Evolutionary conservation across 2,888 invertebrate species (phyloP).

Genomic region (Ectemnius continuus): DNA sequence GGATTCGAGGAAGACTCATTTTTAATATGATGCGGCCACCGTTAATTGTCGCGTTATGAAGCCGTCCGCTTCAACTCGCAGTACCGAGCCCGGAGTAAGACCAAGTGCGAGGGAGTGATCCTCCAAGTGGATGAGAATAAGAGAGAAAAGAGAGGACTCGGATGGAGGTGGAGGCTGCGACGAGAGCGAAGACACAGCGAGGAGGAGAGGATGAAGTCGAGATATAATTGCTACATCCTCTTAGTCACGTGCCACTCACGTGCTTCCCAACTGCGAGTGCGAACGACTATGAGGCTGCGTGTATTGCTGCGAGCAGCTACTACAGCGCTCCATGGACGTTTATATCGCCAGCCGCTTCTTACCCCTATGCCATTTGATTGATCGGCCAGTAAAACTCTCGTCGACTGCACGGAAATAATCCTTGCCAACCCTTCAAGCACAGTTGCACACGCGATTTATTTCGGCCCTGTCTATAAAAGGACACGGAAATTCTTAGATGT

Average conservation of each 20-base stretch:
- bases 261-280: slow-evolving; percentile 69
- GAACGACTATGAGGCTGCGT: slow-evolving; percentile 47
- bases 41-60: slow-evolving; percentile 70
- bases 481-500: background rate
- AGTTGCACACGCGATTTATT: background rate
- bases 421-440: slow-evolving; percentile 7
- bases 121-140: background rate
- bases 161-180: slow-evolving; percentile 20
- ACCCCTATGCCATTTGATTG: slow-evolving; percentile 45
- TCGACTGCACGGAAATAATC: slow-evolving; percentile 31
- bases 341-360: slow-evolving; percentile 49
- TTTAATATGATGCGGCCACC: slow-evolving; percentile 71
- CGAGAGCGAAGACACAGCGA: slow-evolving; percentile 43
- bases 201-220: slow-evolving; percentile 64
- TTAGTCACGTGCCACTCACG: slow-evolving; percentile 74
- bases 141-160: slow-evolving; percentile 27
- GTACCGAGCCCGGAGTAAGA: background rate
- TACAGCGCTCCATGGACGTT: slow-evolving; percentile 49
- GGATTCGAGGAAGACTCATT: slow-evolving; percentile 73
- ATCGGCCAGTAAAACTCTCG: slow-evolving; percentile 48
- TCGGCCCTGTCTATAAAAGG: too few species aligned
- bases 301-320: slow-evolving; percentile 40
- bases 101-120: too few species aligned
- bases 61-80: slow-evolving; percentile 47
- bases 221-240: slow-evolving; percentile 74